These are phyloP conservation scores for Sitodiplosis mosellana DNA, from an alignment of 1,140 invertebrate species.

Conservation along the genomic window DNA sequence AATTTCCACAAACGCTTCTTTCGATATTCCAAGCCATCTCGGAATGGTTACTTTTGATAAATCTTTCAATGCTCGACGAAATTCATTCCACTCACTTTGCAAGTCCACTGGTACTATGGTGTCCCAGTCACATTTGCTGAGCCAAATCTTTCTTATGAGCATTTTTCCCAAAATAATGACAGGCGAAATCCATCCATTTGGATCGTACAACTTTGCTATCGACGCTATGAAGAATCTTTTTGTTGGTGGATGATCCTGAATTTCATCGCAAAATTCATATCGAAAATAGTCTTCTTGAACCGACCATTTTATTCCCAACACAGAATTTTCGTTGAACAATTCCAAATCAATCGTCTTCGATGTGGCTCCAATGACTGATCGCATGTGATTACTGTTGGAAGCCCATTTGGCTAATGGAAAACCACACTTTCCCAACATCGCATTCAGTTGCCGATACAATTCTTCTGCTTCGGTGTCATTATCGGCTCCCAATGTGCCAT, in stretches of 20 bases:
- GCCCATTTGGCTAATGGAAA: background rate
- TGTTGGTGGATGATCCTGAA: conserved; percentile 1
- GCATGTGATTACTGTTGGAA: background rate
- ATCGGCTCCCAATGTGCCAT: conserved; percentile 21
- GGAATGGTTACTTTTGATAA: background rate
- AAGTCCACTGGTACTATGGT: conserved; percentile 7
- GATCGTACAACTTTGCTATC: conserved; percentile 16
- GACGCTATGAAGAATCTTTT: conserved; percentile 8
- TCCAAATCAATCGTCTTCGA: background rate
- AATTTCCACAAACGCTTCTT: conserved; percentile 9
- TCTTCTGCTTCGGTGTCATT: conserved; percentile 5
- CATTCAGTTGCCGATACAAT: conserved; percentile 7
- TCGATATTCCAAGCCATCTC: background rate
- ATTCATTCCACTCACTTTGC: conserved; percentile 2
- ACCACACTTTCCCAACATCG: conserved; percentile 4
- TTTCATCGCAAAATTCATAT: background rate
- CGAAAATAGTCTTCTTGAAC: background rate
- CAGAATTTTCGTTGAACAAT: background rate
- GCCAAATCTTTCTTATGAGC: conserved; percentile 25
- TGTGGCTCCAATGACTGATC: background rate
- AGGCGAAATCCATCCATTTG: conserved; percentile 22
- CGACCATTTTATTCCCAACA: background rate
- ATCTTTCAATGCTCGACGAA: background rate
- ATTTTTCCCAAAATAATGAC: conserved; percentile 21
- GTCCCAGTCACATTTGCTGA: conserved; percentile 20